These are phyloP conservation scores for Tachysurus fulvidraco DNA, from an alignment of 2,113 vertebrate species.

Conservation along the genomic window DNA sequence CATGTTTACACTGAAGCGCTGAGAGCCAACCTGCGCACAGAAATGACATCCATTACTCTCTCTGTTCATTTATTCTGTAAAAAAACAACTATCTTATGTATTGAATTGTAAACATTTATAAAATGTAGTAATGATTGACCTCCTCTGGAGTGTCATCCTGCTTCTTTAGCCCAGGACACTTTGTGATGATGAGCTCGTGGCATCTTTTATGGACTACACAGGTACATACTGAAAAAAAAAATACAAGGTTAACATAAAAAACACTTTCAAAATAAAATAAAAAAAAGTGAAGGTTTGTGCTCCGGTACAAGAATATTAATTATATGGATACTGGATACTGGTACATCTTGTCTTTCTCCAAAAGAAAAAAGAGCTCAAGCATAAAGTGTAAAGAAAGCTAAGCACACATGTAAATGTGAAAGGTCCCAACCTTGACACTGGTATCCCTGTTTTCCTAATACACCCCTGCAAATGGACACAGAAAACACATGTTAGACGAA, in stretches of 20 bases:
- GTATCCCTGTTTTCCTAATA: conserved; percentile 98
- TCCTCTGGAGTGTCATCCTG: conserved; percentile 92
- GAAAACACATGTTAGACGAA: conserved; percentile 33
- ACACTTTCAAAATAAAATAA: not conserved
- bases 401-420: not conserved
- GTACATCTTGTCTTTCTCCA: not conserved
- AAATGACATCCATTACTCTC: conserved; percentile 37
- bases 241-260: not conserved
- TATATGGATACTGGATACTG: not conserved
- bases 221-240: conserved; percentile 83
- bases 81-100: not conserved
- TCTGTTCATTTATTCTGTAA: not conserved
- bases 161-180: conserved; percentile 96
- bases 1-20: conserved; percentile 98
- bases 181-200: conserved; percentile 98
- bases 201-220: conserved; percentile 98
- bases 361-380: not conserved
- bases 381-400: not conserved
- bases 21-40: conserved; percentile 89
- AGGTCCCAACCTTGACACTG: conserved; percentile 95
- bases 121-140: conserved; percentile 67
- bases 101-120: not conserved
- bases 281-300: not conserved
- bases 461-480: conserved; percentile 84
- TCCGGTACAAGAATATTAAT: not conserved